These are phyloP conservation scores for Setophaga petechia DNA, from an alignment of 2,113 vertebrate species.

Conservation along the genomic window DNA sequence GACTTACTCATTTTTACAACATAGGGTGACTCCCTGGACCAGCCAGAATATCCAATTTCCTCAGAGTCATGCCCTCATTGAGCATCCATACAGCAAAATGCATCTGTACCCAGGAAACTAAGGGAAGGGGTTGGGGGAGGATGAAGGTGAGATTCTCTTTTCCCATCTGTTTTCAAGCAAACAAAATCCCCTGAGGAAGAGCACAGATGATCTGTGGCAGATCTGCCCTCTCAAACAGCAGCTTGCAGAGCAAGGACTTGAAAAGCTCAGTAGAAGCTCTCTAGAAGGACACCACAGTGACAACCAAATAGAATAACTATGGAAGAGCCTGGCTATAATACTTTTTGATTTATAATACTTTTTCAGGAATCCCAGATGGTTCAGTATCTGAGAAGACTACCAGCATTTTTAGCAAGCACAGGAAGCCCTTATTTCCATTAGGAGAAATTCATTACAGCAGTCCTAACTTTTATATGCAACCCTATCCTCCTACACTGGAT, in stretches of 20 bases:
- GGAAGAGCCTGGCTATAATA: not conserved
- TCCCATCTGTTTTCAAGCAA: conserved; percentile 4
- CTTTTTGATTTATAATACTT: not conserved
- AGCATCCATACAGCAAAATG: not conserved
- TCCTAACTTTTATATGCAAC: not conserved
- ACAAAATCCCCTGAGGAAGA: not conserved
- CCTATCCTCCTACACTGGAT: not conserved
- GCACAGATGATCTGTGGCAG: conserved; percentile 5
- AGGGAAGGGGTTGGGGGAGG: not conserved
- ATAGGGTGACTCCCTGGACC: not conserved
- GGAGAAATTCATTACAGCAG: not conserved
- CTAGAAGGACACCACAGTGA: not conserved
- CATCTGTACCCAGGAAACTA: not conserved
- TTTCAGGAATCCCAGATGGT: not conserved
- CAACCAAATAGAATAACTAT: not conserved
- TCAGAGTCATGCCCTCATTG: not conserved
- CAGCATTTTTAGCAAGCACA: not conserved
- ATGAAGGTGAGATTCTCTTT: not conserved
- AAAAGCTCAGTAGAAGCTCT: not conserved
- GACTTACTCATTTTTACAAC: not conserved
- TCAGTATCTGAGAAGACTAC: not conserved
- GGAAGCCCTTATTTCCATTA: not conserved
- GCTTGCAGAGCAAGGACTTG: not conserved
- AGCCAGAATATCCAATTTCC: not conserved
- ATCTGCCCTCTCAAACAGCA: not conserved